A percentile compares a stretch with the other conserved stretches of the same genome.
phyloP scores from a whole-genome alignment of 2,888 invertebrate species.

The Ephialtes manifestator region DNA sequence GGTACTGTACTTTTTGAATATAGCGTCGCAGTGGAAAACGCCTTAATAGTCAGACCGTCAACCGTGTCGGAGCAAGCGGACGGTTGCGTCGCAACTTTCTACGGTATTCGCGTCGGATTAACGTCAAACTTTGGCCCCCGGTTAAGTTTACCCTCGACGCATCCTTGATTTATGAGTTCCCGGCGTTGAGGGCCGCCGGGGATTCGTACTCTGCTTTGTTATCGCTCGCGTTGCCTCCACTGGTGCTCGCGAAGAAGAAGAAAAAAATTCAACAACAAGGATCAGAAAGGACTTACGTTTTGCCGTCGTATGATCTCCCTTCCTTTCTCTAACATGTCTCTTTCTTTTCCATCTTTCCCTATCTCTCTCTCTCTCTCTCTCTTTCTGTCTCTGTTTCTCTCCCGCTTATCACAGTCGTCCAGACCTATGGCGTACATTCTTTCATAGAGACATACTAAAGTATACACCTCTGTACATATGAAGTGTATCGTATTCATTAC shows the following conservation, averaged over 20 bases:
- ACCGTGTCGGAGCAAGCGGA: constrained; percentile 12
- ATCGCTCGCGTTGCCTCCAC: constrained; percentile 29
- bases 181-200: constrained; percentile 68
- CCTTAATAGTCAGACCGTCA: constrained; percentile 52
- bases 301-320: constrained; percentile 25
- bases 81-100: constrained; percentile 55
- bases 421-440: constrained; percentile 29
- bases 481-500: constrained; percentile 18
- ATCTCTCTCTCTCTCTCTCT: not conserved
- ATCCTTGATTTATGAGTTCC: constrained; percentile 77
- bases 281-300: constrained; percentile 66
- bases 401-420: constrained; percentile 58
- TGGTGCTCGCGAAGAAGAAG: constrained; percentile 28
- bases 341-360: constrained; percentile 5
- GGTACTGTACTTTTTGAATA: constrained; percentile 27
- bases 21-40: constrained; percentile 32
- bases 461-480: constrained; percentile 6
- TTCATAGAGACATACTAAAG: not conserved
- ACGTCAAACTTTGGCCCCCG: constrained; percentile 74
- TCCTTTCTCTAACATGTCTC: constrained; percentile 1
- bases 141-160: constrained; percentile 70
- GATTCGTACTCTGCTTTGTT: constrained; percentile 62
- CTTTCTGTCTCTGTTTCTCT: constrained; percentile 38
- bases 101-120: constrained; percentile 71
- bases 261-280: constrained; percentile 62